Conservation (phyloP, 2,888 invertebrate species). For the Vandiemenella viatica region DNA sequence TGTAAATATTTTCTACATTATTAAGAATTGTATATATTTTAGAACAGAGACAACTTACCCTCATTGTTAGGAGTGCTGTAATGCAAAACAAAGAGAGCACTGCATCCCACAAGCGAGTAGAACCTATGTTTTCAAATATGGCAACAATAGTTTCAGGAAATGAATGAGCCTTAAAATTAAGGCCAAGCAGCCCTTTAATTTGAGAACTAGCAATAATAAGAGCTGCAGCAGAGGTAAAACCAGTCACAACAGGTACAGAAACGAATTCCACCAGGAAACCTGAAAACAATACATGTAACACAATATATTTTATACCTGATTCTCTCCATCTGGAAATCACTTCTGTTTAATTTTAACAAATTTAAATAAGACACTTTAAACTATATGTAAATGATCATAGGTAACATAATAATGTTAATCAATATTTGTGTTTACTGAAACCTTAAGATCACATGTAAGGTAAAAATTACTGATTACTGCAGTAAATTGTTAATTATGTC, state of each 20-base stretch:
- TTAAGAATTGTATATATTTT: too few relatives aligned
- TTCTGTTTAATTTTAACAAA: too few relatives aligned
- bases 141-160: slow-evolving; percentile 44
- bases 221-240: slow-evolving; percentile 62
- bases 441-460: too few relatives aligned
- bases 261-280: slow-evolving; percentile 61
- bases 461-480: too few relatives aligned
- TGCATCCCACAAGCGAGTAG: slow-evolving; percentile 42
- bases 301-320: too few relatives aligned
- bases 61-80: slow-evolving; percentile 40
- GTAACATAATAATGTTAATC: too few relatives aligned
- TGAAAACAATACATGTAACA: slow-evolving; percentile 22
- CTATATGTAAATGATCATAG: too few relatives aligned
- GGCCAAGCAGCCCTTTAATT: slow-evolving; percentile 49
- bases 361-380: too few relatives aligned
- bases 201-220: slow-evolving; percentile 60
- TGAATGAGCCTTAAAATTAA: slow-evolving; percentile 42
- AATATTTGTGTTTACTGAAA: too few relatives aligned
- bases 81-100: slow-evolving; percentile 46
- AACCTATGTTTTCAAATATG: slow-evolving; percentile 36
- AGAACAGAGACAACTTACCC: slow-evolving; percentile 40
- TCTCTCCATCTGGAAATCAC: too few relatives aligned
- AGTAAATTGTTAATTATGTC: too few relatives aligned
- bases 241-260: slow-evolving; percentile 56
- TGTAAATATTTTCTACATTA: too few relatives aligned